phyloP scores from a whole-genome alignment of 2,113 vertebrate species.

The Eulemur macaco region DNA sequence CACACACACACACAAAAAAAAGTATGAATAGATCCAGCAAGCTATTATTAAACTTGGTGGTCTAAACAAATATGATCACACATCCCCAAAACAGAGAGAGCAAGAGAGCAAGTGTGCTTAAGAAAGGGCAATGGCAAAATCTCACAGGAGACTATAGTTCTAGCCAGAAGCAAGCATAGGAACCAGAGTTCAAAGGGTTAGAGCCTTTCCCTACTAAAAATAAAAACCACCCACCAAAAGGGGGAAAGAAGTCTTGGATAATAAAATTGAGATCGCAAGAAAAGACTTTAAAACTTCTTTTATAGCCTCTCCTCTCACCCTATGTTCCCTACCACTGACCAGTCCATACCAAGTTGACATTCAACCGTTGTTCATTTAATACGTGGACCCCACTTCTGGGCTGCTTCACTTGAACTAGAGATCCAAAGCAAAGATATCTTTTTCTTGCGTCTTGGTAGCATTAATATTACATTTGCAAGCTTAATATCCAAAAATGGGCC shows the following conservation, averaged over 20 bases:
- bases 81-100: background rate
- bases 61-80: background rate
- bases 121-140: background rate
- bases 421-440: background rate
- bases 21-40: background rate
- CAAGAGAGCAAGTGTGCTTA: background rate
- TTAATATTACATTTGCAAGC: background rate
- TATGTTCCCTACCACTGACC: background rate
- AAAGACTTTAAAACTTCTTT: background rate
- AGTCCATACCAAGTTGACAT: background rate
- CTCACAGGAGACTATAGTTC: background rate
- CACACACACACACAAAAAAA: background rate
- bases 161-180: background rate
- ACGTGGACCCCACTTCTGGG: background rate
- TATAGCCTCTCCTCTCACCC: background rate
- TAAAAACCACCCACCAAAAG: conserved; percentile 23
- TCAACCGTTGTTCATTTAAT: background rate
- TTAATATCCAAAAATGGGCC: background rate
- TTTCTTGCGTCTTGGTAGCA: background rate
- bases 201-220: background rate
- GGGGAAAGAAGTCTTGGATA: background rate
- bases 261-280: background rate
- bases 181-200: conserved; percentile 13
- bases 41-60: background rate
- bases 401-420: background rate